These are phyloP conservation scores for Limnothrissa miodon DNA, from an alignment of 2,113 vertebrate genomes.

Conservation along the genomic window DNA sequence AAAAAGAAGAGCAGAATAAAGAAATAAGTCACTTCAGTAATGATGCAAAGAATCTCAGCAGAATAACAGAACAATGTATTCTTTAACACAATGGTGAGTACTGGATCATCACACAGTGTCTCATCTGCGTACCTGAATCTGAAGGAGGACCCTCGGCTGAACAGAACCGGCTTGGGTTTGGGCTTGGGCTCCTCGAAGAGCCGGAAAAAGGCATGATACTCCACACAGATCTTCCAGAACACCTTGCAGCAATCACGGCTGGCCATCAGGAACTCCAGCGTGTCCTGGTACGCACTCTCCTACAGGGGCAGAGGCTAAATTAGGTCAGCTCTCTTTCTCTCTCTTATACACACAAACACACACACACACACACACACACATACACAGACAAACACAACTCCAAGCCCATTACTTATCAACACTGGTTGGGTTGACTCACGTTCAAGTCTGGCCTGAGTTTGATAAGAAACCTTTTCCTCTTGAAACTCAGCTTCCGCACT, in stretches of 20 bases:
- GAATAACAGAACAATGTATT: too few relatives aligned
- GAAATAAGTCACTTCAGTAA: not conserved
- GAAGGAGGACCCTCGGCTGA: constrained; percentile 95
- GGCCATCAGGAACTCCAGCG: constrained; percentile 93
- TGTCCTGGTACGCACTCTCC: constrained; percentile 91
- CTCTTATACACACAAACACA: too few relatives aligned
- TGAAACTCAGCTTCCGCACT: constrained; percentile 98
- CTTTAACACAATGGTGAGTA: not conserved
- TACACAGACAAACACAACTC: not conserved
- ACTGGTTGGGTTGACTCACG: constrained; percentile 72
- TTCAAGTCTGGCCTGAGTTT: constrained; percentile 91
- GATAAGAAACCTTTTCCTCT: constrained; percentile 96
- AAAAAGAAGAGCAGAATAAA: constrained; percentile 26
- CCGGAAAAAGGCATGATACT: constrained; percentile 98
- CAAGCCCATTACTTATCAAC: not conserved
- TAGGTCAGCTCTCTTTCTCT: not conserved
- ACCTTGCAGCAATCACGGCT: constrained; percentile 96
- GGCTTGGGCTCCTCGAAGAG: constrained; percentile 96
- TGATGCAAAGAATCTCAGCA: too few relatives aligned
- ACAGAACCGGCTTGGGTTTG: constrained; percentile 92
- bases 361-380: not conserved
- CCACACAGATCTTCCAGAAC: constrained; percentile 99
- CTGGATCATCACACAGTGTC: too few relatives aligned
- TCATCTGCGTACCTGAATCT: constrained; percentile 85
- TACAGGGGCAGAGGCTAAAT: constrained; percentile 19